A percentile compares a stretch with the other conserved stretches of the same genome.
These are phyloP conservation scores for Aphrophora alni DNA, from an alignment of 2,888 invertebrate genomes.

Conservation along the genomic window DNA sequence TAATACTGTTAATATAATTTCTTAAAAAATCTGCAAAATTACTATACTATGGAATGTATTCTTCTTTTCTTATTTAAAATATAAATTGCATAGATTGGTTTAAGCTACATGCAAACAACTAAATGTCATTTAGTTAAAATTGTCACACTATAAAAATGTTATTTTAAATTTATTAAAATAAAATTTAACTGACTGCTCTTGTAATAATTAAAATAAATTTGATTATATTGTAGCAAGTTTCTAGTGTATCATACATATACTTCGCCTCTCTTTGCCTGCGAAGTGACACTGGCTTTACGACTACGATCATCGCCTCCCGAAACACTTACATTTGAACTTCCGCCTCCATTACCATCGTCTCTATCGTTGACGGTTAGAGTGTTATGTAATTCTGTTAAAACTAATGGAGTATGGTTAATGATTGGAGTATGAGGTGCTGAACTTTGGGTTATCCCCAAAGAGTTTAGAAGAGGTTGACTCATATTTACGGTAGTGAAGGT, in stretches of 20 bases:
- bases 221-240: neutral
- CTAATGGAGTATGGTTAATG: slow-evolving; percentile 53
- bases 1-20: too few relatives aligned
- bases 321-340: slow-evolving; percentile 55
- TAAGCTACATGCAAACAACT: too few relatives aligned
- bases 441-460: slow-evolving; percentile 56
- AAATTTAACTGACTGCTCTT: too few relatives aligned
- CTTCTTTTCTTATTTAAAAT: too few relatives aligned
- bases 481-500: slow-evolving; percentile 64
- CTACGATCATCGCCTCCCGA: slow-evolving; percentile 55
- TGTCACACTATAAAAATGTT: too few relatives aligned
- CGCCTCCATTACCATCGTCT: slow-evolving; percentile 56
- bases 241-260: slow-evolving; percentile 60
- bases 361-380: slow-evolving; percentile 47
- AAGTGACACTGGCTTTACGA: slow-evolving; percentile 60
- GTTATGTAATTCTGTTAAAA: slow-evolving; percentile 45
- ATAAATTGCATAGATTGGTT: too few relatives aligned
- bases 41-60: too few relatives aligned
- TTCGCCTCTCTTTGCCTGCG: slow-evolving; percentile 60
- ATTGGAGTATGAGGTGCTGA: slow-evolving; percentile 48
- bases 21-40: too few relatives aligned
- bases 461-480: slow-evolving; percentile 62
- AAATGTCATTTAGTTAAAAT: too few relatives aligned
- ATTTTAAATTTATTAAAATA: too few relatives aligned
- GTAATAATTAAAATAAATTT: neutral